Evolutionary conservation across 2,888 invertebrate genomes (phyloP).

Genomic region (Malachius bipustulatus): DNA sequence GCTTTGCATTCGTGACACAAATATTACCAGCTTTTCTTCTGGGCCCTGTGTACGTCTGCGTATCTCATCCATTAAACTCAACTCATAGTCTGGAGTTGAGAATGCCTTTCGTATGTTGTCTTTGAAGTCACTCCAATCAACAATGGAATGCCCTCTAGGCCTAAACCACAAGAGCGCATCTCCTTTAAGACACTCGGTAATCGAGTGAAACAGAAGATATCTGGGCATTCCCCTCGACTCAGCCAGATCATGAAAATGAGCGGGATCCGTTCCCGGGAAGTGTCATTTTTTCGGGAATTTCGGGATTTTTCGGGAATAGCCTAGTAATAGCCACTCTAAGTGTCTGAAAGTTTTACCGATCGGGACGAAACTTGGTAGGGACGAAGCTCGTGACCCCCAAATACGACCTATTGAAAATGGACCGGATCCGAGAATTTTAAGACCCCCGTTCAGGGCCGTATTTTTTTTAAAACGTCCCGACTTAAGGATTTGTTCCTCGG

Average conservation of each 20-base stretch:
- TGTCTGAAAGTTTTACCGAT: no score
- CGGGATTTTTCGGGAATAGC: no score
- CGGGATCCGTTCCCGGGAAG: no score
- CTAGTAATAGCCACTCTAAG: no score
- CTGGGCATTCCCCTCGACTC: constrained; percentile 10
- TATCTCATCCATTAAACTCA: constrained; percentile 12
- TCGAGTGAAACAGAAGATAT: constrained; percentile 11
- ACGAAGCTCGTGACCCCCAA: no score
- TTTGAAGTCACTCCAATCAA: constrained; percentile 10
- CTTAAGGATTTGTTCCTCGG: no score
- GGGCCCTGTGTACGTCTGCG: constrained; percentile 10
- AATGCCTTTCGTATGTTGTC: constrained; percentile 7
- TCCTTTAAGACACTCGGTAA: constrained; percentile 15
- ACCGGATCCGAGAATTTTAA: no score
- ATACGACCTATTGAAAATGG: no score
- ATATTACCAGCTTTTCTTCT: constrained; percentile 10
- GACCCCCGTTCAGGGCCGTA: no score
- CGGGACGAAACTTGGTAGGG: no score
- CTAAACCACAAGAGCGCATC: constrained; percentile 17
- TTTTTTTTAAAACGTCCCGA: no score
- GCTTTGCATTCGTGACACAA: constrained; percentile 12
- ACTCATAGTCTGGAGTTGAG: constrained; percentile 13
- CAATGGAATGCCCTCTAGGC: constrained; percentile 4
- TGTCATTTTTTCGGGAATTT: no score
- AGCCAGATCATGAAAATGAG: constrained; percentile 15